Evolutionary conservation across 2,888 invertebrate genomes (phyloP).

Genomic region (Xestoiulus laeticollis): DNA sequence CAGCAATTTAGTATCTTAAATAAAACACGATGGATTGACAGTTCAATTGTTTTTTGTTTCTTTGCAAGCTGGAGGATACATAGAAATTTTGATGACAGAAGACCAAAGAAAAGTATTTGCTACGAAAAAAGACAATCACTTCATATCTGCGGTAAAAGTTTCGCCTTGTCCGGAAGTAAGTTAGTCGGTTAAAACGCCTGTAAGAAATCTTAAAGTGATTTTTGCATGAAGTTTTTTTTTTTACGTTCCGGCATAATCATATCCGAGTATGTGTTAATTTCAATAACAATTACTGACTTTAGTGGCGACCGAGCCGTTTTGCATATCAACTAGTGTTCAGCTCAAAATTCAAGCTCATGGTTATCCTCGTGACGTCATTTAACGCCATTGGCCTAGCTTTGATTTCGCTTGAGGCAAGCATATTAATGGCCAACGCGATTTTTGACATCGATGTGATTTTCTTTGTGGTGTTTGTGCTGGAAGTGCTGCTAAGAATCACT

Average conservation of each 20-base stretch:
- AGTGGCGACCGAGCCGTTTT: not conserved
- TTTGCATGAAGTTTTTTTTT: not conserved
- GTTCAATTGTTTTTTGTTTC: not conserved
- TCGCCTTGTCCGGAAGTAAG: not conserved
- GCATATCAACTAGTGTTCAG: constrained; percentile 42
- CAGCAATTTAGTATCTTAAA: not conserved
- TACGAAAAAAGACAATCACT: constrained; percentile 19
- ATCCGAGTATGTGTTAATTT: not conserved
- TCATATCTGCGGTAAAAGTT: not conserved
- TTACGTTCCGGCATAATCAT: not conserved
- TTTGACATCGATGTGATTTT: not conserved
- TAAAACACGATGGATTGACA: no score
- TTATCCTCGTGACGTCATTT: not conserved
- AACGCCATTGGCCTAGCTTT: constrained; percentile 11
- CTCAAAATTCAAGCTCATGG: constrained; percentile 12
- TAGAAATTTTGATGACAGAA: constrained; percentile 45
- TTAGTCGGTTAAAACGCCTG: no score
- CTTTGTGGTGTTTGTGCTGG: constrained; percentile 27
- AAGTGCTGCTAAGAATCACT: not conserved
- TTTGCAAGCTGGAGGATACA: constrained; percentile 50
- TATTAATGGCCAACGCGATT: not conserved
- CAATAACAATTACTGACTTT: not conserved
- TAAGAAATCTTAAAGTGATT: not conserved
- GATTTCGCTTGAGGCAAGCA: not conserved
- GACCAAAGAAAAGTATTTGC: constrained; percentile 32